phyloP scores from a whole-genome alignment of 2,797 vertebrate genomes.

The Enteromius viviparus region DNA sequence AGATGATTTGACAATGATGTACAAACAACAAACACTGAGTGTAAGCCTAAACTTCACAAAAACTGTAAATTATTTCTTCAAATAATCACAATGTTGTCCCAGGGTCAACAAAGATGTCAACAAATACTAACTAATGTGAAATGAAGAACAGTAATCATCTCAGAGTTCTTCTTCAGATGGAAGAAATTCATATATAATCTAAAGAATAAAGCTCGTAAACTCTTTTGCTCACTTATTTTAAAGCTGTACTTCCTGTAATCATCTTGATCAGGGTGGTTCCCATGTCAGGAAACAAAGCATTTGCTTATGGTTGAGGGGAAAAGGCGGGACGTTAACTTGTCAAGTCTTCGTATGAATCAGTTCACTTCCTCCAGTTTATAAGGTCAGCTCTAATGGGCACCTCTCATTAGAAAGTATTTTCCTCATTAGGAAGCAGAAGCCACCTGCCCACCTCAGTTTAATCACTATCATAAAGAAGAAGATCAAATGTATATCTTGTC shows the following conservation, averaged over 20 bases:
- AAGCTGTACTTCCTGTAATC: neutral
- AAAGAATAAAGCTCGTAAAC: neutral
- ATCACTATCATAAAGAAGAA: neutral
- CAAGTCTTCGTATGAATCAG: slow-evolving; percentile 29
- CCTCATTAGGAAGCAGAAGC: slow-evolving; percentile 6
- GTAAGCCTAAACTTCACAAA: no score
- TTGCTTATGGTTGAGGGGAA: slow-evolving; percentile 47
- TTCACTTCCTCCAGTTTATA: slow-evolving; percentile 44
- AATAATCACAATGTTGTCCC: no score
- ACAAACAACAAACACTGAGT: no score
- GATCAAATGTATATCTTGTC: neutral
- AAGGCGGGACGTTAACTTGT: slow-evolving; percentile 31
- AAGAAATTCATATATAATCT: neutral
- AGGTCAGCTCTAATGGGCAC: slow-evolving; percentile 42
- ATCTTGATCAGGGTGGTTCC: slow-evolving; percentile 45
- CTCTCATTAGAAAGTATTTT: slow-evolving; percentile 35
- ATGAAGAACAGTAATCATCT: neutral
- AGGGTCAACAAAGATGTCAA: no score
- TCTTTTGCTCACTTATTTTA: neutral
- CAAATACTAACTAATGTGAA: slow-evolving; percentile 5
- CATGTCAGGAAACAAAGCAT: slow-evolving; percentile 40
- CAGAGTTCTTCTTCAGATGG: neutral
- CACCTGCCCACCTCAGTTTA: slow-evolving; percentile 14
- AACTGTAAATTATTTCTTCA: no score
- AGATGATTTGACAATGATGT: no score